Percentiles rank a stretch among this genome's conserved stretches.
Conservation (phyloP, 2,888 invertebrate genomes). For the Apotomis capreana region DNA sequence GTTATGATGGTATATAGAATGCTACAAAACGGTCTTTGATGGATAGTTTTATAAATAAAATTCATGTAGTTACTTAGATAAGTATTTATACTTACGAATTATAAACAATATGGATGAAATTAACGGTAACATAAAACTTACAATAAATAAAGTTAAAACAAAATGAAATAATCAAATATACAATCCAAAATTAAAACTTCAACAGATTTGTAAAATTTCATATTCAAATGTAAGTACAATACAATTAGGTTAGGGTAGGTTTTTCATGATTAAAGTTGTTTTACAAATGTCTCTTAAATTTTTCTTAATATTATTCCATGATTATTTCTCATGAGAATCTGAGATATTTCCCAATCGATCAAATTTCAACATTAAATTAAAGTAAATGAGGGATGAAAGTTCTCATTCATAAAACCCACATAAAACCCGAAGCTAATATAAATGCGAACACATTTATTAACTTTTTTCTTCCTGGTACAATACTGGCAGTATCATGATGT, state of each 20-base stretch:
- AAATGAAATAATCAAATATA: not conserved
- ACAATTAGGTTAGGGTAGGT: not conserved
- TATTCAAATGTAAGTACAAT: not conserved
- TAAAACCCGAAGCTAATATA: constrained; percentile 1
- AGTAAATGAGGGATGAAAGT: not conserved
- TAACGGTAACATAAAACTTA: constrained; percentile 8
- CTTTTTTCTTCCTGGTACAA: not conserved
- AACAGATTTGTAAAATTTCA: not conserved
- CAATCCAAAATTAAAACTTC: not conserved
- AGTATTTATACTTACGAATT: constrained; percentile 10
- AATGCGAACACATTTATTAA: constrained; percentile 23
- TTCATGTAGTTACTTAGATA: not conserved
- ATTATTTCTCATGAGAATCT: no score
- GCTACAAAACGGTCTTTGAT: not conserved
- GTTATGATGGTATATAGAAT: not conserved
- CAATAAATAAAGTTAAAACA: constrained; percentile 1
- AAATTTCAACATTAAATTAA: no score
- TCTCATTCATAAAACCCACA: not conserved
- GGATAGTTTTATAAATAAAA: constrained; percentile 2
- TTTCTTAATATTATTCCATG: no score
- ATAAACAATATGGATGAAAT: not conserved
- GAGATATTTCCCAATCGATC: no score
- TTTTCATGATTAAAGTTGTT: not conserved
- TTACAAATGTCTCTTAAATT: no score
- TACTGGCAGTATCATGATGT: constrained; percentile 2